Evolutionary conservation across 1,140 invertebrate species (phyloP), one percentile per base, ranked within the genome.

Genomic region (Hyphantria cunea): DNA sequence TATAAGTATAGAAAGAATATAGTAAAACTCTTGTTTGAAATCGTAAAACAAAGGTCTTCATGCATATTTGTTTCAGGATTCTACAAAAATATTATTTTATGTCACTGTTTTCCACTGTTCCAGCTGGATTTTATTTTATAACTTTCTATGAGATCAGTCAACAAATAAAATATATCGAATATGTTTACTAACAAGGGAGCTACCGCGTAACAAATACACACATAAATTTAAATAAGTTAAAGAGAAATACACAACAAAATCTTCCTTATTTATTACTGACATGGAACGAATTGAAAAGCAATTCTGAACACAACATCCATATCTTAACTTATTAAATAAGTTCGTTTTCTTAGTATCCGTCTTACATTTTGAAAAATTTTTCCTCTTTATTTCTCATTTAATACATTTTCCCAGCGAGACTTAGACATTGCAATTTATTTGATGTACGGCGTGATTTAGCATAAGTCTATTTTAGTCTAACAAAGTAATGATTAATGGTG

Each of bases 401-500:
- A 60, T 51, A 47, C 42, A 34, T 65, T 65, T 53, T 53, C 54
- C 33, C 56, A 54, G 49, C 56, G 42, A 60, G 37, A 66, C 60
- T 50, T 54, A 34, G 49, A 60, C 45, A 49, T 48, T 53, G 34
- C 37, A 60, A 60, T 60, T 44, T 56, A 54, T 65, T 66, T 66
- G 15, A 37, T 41, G 33, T 54, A 31, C 37, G n/a, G 37, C 51
- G 13, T 66, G 64, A 66, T 60, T 60, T 52, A 17, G 64, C 56
- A 58, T 49, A 60, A 60, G 50, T 54, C 31, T 42, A 31, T 42
- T 66, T 66, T 61, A 32, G 45, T 56, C 51, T 51, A 41, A 66
- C 44, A 66, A 55, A 54, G 44, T 48, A 12, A 31, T 66, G 64
- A 66, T 66, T 41, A 53, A 66, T 65, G 56, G 15, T 49, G 10